Evolutionary conservation across 2,797 vertebrate genomes (phyloP), one percentile per base, ranked within the genome.

Genomic region (Emydoidea blandingii): DNA sequence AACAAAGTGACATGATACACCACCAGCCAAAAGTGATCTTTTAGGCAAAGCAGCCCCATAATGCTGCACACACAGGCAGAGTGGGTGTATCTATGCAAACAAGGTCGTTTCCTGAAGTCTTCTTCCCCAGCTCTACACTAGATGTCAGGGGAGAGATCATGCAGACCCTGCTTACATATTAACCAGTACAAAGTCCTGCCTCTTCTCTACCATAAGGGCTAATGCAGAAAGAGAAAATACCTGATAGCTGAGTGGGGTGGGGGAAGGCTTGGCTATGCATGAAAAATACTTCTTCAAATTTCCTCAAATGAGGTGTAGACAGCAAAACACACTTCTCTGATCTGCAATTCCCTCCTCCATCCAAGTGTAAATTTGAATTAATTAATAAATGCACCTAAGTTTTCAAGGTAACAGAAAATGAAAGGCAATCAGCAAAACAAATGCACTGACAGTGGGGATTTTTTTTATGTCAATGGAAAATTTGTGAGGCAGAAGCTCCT

Each of bases 321-420:
- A 92, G 79, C 85, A 92, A 95, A 96, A 89, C 88, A 86, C 88
- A 95, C 68, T 86, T 95, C 96, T 96, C 89, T 2, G 0, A 93
- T 89, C 91, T 94, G 94, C 91, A 96, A 89, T 97, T 95, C 93
- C 96, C 92, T 68, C 88, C 83, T 97, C 94, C 96, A 97, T 81
- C 91, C 96, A 96, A 91, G 92, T 96, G 96, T 94, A 95, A 97
- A 96, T 93, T 5, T 81, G 92, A 96, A 96, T 95, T 97, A 96
- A 97, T 96, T 96, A 97, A 92, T 96, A 93, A 96, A 93, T 0
- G 34, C 53, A 92, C 93, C 95, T n/a, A 85, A 81, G 85, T 91
- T 96, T 96, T 96, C 95, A 97, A 97, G 96, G 96, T 96, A 96
- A 96, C 3, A 44, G 91, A 78, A 95, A 97, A 96, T 94, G 83